Evolutionary conservation across 1,140 invertebrate species (phyloP), one percentile per base, ranked within the genome.

Genomic region (Sarcophaga bullata): DNA sequence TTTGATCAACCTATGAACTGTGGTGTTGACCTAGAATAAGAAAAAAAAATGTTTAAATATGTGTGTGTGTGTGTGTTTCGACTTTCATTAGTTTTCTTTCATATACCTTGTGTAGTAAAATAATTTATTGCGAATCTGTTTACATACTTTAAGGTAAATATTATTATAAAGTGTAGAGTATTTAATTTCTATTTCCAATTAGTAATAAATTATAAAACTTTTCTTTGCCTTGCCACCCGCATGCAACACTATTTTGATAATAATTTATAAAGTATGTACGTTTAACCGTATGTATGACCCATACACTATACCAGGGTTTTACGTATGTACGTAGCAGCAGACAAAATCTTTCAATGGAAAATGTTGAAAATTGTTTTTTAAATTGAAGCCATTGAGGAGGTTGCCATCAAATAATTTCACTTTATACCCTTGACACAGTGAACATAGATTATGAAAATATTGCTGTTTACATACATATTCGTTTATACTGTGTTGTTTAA

Each of bases 371-470:
- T 52, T 78, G n/a, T 78, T 78, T 50, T 78, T 48, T 78, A 50
- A 37, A 78, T 78, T 78, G 49, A 78, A 78, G 75, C 49, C 75
- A 78, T 78, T 50, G 75, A 78, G 75, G 48, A 78, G 75, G 48
- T 78, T 49, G 49, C n/a, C 19, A n/a, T 78, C 52, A 78, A 78
- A 78, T 49, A 47, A 78, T 52, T 78, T 50, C 75, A 78, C 17
- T 78, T 19, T 78, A 50, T 50, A 52, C 48, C 75, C 75, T 78
- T 78, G 75, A 78, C 75, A 78, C 48, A 78, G 73, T 76, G 48
- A 76, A 76, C 15, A 58, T 37, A 37, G 25, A 37, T 37, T 37
- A 37, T 2, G 25, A 37, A 37, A 37, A 37, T 37, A 4, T 37
- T 37, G 25, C 25, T 37, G 1, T 37, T 37, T 37, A 37, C 25